Base-by-base conservation (phyloP, 2,888 invertebrate genomes). In the Synanthedon vespiformis region DNA sequence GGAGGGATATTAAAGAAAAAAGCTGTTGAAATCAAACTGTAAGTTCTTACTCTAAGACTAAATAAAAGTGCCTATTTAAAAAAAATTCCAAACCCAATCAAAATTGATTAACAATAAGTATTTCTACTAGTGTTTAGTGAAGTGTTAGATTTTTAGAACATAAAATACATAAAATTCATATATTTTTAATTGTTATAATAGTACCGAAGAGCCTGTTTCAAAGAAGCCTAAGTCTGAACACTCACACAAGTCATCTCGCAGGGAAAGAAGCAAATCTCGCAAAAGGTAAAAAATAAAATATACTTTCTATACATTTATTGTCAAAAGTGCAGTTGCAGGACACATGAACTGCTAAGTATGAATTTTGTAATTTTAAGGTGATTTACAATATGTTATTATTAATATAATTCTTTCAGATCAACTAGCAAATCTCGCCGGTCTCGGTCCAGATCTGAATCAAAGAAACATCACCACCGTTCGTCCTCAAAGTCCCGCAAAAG, bases 11-110 rank as follows among this genome's bases (percentile, higher is more conserved):
- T 86, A n/a, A 85, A 81, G 53, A 77, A 77, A 57, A 76, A 80
- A 56, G 81, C 74, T 57, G 88, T 72, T 62, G 89, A 86, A 71
- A 82, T 64, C 58, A 89, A 80, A 88, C 65, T 83, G 90, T 81
- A 74, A 85, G 83, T 70, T 41, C n/a, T 40, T 40, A 44, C 40
- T 14, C 8, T 11, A 12, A 48, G 12, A 51, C 11, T 41, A n/a
- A 49, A 18, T 18, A 18, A n/a, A n/a, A 18, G 18, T 18, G 3
- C 18, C 18, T 18, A 2, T 3, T 0, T 18, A 18, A 18, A 34
- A n/a, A 22, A 22, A 4, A 4, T 22, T 22, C 22, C 11, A 13
- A 16, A 41, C 13, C 13, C 40, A 48, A 27, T 6, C 2, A 40
- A 14, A 48, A n/a, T 10, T 52, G n/a, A 49, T 44, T 55, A 4